phyloP scores from a whole-genome alignment of 2,113 vertebrate species.

The Erpornis zantholeuca region DNA sequence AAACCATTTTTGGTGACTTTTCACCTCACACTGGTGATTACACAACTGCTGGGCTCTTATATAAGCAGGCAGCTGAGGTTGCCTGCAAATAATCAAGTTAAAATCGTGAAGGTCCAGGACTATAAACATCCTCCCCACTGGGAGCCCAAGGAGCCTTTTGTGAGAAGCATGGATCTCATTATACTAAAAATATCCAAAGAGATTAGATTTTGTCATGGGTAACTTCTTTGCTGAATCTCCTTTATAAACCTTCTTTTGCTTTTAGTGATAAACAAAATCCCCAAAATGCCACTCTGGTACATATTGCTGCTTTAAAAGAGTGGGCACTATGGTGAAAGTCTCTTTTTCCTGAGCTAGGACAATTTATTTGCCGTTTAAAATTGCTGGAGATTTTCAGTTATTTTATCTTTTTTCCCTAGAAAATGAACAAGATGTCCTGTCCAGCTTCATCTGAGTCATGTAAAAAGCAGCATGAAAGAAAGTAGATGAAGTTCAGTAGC shows the following conservation, averaged over 20 bases:
- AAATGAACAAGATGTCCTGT: neutral
- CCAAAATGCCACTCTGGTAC: neutral
- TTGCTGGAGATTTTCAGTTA: neutral
- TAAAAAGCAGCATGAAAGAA: neutral
- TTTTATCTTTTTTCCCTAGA: neutral
- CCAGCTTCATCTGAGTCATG: neutral
- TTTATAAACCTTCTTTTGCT: neutral
- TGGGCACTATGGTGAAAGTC: neutral
- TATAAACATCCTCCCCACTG: slow-evolving; percentile 20
- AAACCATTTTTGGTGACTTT: neutral
- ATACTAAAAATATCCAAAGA: neutral
- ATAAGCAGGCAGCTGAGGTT: neutral
- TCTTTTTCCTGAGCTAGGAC: neutral
- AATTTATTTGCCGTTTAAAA: neutral
- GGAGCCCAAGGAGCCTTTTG: neutral
- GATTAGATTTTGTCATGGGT: neutral
- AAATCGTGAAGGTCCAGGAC: neutral
- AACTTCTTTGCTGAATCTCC: neutral
- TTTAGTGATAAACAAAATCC: neutral
- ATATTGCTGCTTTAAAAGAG: neutral
- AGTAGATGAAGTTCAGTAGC: neutral
- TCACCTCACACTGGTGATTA: neutral
- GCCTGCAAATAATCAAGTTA: slow-evolving; percentile 49
- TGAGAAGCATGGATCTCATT: neutral
- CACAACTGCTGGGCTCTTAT: neutral